phyloP scores from a whole-genome alignment of 2,888 invertebrate species.

The Tetheella fluctuosa region DNA sequence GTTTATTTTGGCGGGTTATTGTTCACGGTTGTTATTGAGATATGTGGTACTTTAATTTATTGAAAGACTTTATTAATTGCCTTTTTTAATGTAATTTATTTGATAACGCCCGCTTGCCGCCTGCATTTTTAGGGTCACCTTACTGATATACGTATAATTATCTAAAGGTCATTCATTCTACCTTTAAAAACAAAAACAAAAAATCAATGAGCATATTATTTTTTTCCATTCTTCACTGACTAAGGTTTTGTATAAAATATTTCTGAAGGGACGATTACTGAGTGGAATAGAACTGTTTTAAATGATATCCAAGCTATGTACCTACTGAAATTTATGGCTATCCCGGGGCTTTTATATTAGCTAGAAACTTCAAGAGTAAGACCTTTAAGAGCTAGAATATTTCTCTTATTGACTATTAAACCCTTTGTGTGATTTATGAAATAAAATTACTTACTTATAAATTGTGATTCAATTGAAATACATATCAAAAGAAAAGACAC shows the following conservation, averaged over 20 bases:
- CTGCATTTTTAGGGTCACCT: neutral
- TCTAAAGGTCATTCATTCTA: too few species aligned
- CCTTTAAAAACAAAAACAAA: too few species aligned
- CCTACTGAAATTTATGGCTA: neutral
- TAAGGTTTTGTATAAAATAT: neutral
- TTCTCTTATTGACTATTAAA: neutral
- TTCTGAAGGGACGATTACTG: neutral
- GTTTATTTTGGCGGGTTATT: conserved; percentile 6
- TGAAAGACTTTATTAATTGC: neutral
- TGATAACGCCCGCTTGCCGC: neutral
- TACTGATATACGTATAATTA: neutral
- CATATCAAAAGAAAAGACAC: neutral
- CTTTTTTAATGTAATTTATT: conserved; percentile 4
- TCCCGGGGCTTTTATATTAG: neutral
- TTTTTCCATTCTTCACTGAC: too few species aligned
- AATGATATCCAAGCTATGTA: neutral
- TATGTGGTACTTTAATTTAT: neutral
- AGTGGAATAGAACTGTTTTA: neutral
- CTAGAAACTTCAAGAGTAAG: neutral
- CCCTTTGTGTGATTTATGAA: neutral
- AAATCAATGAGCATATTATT: too few species aligned
- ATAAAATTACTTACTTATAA: too few species aligned
- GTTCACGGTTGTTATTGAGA: conserved; percentile 1
- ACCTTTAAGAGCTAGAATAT: neutral
- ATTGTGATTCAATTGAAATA: neutral